These are phyloP conservation scores for Cheilosia soror DNA, from an alignment of 2,888 invertebrate genomes.

Conservation along the genomic window DNA sequence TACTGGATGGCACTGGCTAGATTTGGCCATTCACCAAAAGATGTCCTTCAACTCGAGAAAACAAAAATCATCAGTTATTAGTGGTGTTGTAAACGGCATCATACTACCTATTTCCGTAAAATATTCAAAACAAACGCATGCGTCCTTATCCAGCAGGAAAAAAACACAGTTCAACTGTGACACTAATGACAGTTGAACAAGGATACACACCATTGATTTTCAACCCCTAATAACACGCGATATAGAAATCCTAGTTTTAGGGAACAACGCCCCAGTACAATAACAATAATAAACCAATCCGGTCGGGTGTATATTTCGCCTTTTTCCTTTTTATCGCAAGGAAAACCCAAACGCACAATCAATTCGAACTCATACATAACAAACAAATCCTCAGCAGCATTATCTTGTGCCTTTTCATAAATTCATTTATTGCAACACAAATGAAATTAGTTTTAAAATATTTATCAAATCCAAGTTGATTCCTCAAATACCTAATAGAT, in stretches of 20 bases:
- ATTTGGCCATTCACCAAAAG: background rate
- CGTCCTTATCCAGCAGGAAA: slow-evolving; percentile 1
- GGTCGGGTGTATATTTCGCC: slow-evolving; percentile 50
- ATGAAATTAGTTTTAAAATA: slow-evolving; percentile 44
- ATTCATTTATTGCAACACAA: slow-evolving; percentile 25
- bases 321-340: slow-evolving; percentile 27
- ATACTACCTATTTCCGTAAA: background rate
- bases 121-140: slow-evolving; percentile 66
- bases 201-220: slow-evolving; percentile 61
- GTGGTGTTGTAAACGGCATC: background rate
- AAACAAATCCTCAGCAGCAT: slow-evolving; percentile 44
- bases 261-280: slow-evolving; percentile 71
- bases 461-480: slow-evolving; percentile 30
- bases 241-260: slow-evolving; percentile 31
- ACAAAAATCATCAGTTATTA: background rate
- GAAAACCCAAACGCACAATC: slow-evolving; percentile 52
- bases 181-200: slow-evolving; percentile 47
- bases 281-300: slow-evolving; percentile 70
- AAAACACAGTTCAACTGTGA: slow-evolving; percentile 7
- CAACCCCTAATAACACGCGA: slow-evolving; percentile 44
- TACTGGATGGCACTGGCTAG: too few relatives aligned
- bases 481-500: background rate
- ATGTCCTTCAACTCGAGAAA: slow-evolving; percentile 10
- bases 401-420: slow-evolving; percentile 57
- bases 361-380: slow-evolving; percentile 33